Conservation (phyloP, 2,797 vertebrate genomes). For the Poeciliopsis turneri region DNA sequence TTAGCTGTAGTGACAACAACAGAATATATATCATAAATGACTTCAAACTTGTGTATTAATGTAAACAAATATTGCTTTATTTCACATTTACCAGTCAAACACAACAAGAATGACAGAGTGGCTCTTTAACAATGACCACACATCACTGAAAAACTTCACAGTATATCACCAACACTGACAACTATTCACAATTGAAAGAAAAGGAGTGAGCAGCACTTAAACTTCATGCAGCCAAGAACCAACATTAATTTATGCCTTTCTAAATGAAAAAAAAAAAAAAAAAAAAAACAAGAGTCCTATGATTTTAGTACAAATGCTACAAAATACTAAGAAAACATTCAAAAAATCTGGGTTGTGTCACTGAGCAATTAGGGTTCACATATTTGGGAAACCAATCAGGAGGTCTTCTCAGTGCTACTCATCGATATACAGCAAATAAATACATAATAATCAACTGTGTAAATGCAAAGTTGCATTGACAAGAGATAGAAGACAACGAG, state of each 20-base stretch:
- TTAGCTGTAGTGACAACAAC: neutral
- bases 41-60: neutral
- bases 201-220: slow-evolving; percentile 32
- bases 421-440: slow-evolving; percentile 23
- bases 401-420: slow-evolving; percentile 38
- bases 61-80: slow-evolving; percentile 66
- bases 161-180: slow-evolving; percentile 31
- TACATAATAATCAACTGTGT: slow-evolving; percentile 28
- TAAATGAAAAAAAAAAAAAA: slow-evolving; percentile 27
- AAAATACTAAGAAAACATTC: slow-evolving; percentile 50
- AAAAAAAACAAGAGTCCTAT: slow-evolving; percentile 21
- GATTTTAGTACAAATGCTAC: slow-evolving; percentile 50
- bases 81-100: slow-evolving; percentile 50
- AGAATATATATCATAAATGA: neutral
- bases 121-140: slow-evolving; percentile 41
- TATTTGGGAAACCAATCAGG: slow-evolving; percentile 50
- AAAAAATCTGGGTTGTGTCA: slow-evolving; percentile 25
- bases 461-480: slow-evolving; percentile 30
- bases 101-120: slow-evolving; percentile 27
- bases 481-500: neutral
- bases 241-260: slow-evolving; percentile 38
- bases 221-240: slow-evolving; percentile 40
- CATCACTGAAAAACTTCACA: slow-evolving; percentile 51
- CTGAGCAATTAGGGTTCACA: slow-evolving; percentile 45
- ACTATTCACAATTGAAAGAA: slow-evolving; percentile 26